These are phyloP conservation scores for Brachypodius melanocephalos DNA, from an alignment of 2,113 vertebrate species.

Conservation along the genomic window DNA sequence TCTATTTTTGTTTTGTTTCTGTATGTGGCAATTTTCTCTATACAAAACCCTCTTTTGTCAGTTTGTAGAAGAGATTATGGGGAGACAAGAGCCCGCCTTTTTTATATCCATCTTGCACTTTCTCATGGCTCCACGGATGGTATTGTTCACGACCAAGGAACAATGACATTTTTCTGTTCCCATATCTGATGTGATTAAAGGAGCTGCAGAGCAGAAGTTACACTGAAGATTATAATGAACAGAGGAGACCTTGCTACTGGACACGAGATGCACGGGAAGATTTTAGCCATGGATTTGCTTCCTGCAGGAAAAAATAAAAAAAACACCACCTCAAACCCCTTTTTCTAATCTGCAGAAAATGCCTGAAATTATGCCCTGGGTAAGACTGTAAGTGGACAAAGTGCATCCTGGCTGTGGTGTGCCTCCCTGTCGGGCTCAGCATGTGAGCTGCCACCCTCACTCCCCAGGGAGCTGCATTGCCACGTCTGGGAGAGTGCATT, in stretches of 20 bases:
- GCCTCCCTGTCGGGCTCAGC: fast-evolving
- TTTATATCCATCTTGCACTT: constrained; percentile 51
- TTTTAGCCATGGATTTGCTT: not conserved
- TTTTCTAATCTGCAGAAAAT: not conserved
- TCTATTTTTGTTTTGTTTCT: constrained; percentile 67
- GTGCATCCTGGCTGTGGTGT: not conserved
- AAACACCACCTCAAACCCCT: not conserved
- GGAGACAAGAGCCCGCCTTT: constrained; percentile 58
- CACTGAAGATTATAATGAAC: constrained; percentile 51
- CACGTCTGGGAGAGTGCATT: not conserved
- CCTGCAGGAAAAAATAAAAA: not conserved
- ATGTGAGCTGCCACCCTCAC: not conserved
- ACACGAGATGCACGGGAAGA: not conserved
- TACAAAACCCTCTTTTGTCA: constrained; percentile 69
- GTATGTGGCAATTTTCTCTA: constrained; percentile 67
- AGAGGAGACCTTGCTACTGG: not conserved
- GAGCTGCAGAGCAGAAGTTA: constrained; percentile 56
- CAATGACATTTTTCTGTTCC: constrained; percentile 63
- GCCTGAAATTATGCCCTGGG: not conserved
- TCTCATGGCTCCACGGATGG: constrained; percentile 49
- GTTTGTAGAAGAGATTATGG: constrained; percentile 64
- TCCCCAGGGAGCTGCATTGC: not conserved
- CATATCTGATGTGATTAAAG: constrained; percentile 68
- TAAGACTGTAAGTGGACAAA: not conserved
- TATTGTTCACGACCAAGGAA: constrained; percentile 56